Base-by-base conservation (phyloP, 1,140 invertebrate genomes). In the Heliconius nattereri region DNA sequence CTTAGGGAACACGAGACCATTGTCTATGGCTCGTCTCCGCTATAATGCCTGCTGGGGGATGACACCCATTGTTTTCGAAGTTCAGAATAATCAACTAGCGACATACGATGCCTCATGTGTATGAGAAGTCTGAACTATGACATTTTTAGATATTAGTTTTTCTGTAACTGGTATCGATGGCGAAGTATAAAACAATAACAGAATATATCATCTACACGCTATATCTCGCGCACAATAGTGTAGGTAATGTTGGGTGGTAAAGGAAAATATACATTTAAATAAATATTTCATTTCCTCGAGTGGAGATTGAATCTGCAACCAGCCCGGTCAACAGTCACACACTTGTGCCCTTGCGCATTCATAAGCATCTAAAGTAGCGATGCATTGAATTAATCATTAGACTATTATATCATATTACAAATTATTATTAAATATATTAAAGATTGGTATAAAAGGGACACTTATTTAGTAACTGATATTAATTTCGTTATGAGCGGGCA, bases 391-490 rank as follows among this genome's bases (percentile, higher is more conserved):
- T 19, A 52, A 52, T 20, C 19, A 52, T 19, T 52, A 57, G 23
- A 57, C 8, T n/a, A 23, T 57, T 57, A 23, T 9, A 57, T 57
- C 54, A 8, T 60, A 23, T 23, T 23, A 60, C 54, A 23, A 60
- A 11, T 60, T 60, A 52, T 52, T 60, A 60, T 29, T 26, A 16
- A 66, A 66, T 26, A 26, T 66, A 29, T 16, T 16, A 26, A 26
- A 66, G 9, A 13, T 66, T 66, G 9, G 11, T 66, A 29, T 66
- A 66, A 9, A 66, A 66, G 23, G 81, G 82, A 84, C 78, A 88
- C 87, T 91, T 91, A 92, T 90, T 91, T 91, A 85, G 85, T 88
- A 88, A 90, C 89, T 88, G 85, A 90, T 92, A 92, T 92, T 92
- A 91, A 92, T 91, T 91, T 91, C 77, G 86, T 84, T 84, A 86